These are phyloP conservation scores for Mythimna lalbum DNA, from an alignment of 2,888 invertebrate species.

Conservation along the genomic window DNA sequence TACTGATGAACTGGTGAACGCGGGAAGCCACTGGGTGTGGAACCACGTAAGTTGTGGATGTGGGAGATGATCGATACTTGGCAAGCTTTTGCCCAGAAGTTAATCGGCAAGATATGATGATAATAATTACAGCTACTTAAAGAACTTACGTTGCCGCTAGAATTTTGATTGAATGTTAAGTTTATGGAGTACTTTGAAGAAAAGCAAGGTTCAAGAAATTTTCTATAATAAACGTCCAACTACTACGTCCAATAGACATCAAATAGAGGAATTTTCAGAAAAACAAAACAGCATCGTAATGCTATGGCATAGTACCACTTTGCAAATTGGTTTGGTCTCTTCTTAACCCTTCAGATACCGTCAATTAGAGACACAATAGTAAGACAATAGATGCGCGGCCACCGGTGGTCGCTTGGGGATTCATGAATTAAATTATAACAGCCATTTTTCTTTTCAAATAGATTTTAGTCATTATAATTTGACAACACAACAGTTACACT, in stretches of 20 bases:
- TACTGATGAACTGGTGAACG: background rate
- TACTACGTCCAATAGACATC: too few species aligned
- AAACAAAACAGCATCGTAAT: too few species aligned
- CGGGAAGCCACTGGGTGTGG: background rate
- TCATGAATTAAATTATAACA: too few species aligned
- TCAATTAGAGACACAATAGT: too few species aligned
- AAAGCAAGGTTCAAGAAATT: background rate
- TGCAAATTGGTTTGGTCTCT: too few species aligned
- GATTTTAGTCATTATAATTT: background rate
- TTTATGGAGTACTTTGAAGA: too few species aligned
- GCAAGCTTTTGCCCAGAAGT: background rate
- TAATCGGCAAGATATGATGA: background rate
- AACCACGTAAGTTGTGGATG: background rate
- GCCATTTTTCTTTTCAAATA: background rate
- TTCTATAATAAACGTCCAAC: background rate
- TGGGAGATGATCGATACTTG: background rate
- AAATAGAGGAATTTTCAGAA: too few species aligned
- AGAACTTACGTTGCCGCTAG: background rate
- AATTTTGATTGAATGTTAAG: too few species aligned
- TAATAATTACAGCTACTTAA: background rate
- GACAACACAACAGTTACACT: background rate
- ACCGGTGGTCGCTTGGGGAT: too few species aligned
- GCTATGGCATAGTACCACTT: too few species aligned
- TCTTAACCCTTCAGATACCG: too few species aligned
- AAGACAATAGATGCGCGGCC: too few species aligned